phyloP scores from a whole-genome alignment of 1,140 invertebrate species.

The Aphaenogaster rudis region DNA sequence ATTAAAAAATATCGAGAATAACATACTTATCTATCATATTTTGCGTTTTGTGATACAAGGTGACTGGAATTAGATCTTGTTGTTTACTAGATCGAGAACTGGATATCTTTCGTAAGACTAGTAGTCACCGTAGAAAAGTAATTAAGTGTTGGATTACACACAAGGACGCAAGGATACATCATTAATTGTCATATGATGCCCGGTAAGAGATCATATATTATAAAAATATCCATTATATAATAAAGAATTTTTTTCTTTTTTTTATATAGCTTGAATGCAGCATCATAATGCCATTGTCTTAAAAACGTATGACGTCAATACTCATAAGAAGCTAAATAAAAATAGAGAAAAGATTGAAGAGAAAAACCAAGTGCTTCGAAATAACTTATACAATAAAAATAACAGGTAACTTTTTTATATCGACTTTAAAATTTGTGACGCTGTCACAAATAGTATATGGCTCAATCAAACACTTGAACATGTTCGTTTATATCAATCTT shows the following conservation, averaged over 20 bases:
- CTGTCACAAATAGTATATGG: not conserved
- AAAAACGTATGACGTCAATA: not conserved
- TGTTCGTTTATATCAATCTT: constrained; percentile 43
- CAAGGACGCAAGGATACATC: constrained; percentile 29
- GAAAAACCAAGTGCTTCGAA: not conserved
- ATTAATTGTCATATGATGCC: not conserved
- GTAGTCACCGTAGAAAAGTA: constrained; percentile 29
- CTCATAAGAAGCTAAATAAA: not conserved
- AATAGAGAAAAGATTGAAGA: not conserved
- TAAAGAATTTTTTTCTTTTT: not conserved
- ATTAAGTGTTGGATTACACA: constrained; percentile 60
- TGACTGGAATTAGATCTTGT: constrained; percentile 59
- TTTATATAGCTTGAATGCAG: not conserved
- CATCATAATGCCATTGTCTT: not conserved
- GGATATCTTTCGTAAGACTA: constrained; percentile 32
- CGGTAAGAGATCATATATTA: not conserved
- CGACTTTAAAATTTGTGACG: constrained; percentile 5
- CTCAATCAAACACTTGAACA: constrained; percentile 27
- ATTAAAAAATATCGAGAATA: constrained; percentile 14
- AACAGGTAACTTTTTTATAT: not conserved
- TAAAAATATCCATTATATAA: not conserved
- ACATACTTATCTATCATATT: not conserved
- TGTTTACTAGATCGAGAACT: constrained; percentile 55
- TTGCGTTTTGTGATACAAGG: constrained; percentile 14
- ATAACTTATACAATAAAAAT: not conserved